Percentiles rank a stretch among this genome's conserved stretches.
phyloP scores from a whole-genome alignment of 2,113 vertebrate species.

The Zapornia atra region DNA sequence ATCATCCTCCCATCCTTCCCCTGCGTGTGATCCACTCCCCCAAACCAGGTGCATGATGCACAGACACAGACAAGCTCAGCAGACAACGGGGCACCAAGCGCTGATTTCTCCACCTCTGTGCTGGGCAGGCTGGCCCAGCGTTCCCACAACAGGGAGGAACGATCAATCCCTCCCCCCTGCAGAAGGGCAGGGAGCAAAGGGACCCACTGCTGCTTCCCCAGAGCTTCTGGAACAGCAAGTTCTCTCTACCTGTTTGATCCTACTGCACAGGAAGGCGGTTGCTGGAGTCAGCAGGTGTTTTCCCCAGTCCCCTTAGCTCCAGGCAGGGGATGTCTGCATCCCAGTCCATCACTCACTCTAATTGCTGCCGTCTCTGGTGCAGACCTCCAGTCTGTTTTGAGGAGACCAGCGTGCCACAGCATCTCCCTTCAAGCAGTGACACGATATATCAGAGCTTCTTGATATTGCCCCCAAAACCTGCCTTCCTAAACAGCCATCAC shows the following conservation, averaged over 20 bases:
- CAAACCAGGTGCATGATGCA: background rate
- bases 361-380: background rate
- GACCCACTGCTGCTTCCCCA: background rate
- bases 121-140: fast-evolving
- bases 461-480: background rate
- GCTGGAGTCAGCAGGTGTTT: background rate
- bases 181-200: fast-evolving
- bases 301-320: background rate
- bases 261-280: background rate
- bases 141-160: background rate
- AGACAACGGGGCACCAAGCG: background rate
- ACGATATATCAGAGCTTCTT: background rate
- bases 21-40: background rate
- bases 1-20: background rate
- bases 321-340: background rate
- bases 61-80: background rate
- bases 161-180: background rate
- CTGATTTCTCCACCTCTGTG: background rate
- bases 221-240: background rate
- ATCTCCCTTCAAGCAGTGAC: background rate
- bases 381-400: background rate
- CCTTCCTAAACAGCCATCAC: background rate
- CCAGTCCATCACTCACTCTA: background rate
- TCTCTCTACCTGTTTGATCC: background rate
- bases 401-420: background rate